Percentiles rank a stretch among this genome's conserved stretches.
These are phyloP conservation scores for Aphelinus atriplicis DNA, from an alignment of 1,140 invertebrate genomes.

Conservation along the genomic window DNA sequence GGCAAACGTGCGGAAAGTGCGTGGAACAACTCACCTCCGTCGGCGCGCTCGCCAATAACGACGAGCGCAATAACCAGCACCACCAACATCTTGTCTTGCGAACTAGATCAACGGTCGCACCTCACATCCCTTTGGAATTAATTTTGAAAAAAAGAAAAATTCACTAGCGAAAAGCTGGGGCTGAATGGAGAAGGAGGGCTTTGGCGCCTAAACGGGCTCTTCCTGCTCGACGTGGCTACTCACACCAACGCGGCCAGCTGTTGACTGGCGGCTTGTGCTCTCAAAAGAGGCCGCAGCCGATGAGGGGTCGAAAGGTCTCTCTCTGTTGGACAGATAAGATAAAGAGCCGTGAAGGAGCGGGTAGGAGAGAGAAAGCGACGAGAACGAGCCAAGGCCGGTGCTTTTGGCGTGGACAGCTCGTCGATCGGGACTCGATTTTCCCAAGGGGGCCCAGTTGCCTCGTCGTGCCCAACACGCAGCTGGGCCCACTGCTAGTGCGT, in stretches of 20 bases:
- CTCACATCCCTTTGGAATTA: no score
- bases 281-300: not conserved
- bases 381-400: no score
- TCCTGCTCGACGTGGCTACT: constrained; percentile 6
- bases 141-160: no score
- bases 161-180: no score
- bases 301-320: constrained; percentile 24
- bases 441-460: no score
- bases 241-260: no score
- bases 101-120: not conserved
- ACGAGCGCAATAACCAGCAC: not conserved
- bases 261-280: not conserved
- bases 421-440: no score
- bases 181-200: not conserved
- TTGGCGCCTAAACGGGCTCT: constrained; percentile 5
- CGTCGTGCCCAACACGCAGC: no score
- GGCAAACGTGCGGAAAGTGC: no score
- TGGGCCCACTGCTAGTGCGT: no score
- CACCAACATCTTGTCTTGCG: not conserved
- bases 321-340: constrained; percentile 13
- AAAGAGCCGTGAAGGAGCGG: not conserved
- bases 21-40: not conserved
- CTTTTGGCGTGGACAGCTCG: no score
- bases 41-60: not conserved
- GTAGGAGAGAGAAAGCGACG: not conserved